phyloP scores from a whole-genome alignment of 1,140 invertebrate species.

The Akabosia matsudoensis region DNA sequence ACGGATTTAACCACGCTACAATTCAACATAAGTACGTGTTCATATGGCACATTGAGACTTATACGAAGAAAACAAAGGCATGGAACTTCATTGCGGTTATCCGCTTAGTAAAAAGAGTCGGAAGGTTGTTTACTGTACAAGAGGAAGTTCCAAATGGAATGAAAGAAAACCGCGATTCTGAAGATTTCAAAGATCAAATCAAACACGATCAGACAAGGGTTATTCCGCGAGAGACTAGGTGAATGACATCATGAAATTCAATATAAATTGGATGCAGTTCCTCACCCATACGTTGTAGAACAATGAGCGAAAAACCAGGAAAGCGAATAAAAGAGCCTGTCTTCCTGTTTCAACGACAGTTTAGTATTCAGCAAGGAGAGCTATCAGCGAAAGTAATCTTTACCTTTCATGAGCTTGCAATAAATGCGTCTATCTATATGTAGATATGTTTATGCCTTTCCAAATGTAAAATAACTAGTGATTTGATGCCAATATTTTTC shows the following conservation, averaged over 20 bases:
- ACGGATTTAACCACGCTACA: background rate
- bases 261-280: constrained; percentile 12
- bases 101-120: background rate
- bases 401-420: background rate
- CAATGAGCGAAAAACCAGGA: background rate
- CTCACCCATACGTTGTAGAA: background rate
- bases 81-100: too few relatives aligned
- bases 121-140: too few relatives aligned
- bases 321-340: background rate
- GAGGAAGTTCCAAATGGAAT: too few relatives aligned
- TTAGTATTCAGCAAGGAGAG: background rate
- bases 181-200: background rate
- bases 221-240: background rate
- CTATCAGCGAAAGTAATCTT: background rate
- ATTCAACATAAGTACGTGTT: background rate
- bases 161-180: background rate
- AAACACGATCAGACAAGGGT: constrained; percentile 2
- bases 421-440: background rate
- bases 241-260: constrained; percentile 24
- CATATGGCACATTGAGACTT: too few relatives aligned
- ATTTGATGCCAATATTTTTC: too few relatives aligned
- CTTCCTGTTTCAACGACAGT: background rate
- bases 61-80: too few relatives aligned
- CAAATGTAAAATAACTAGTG: too few relatives aligned
- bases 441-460: too few relatives aligned